A percentile compares a stretch with the other conserved stretches of the same genome.
These are phyloP conservation scores for Sesia apiformis DNA, from an alignment of 2,888 invertebrate species.

Conservation along the genomic window DNA sequence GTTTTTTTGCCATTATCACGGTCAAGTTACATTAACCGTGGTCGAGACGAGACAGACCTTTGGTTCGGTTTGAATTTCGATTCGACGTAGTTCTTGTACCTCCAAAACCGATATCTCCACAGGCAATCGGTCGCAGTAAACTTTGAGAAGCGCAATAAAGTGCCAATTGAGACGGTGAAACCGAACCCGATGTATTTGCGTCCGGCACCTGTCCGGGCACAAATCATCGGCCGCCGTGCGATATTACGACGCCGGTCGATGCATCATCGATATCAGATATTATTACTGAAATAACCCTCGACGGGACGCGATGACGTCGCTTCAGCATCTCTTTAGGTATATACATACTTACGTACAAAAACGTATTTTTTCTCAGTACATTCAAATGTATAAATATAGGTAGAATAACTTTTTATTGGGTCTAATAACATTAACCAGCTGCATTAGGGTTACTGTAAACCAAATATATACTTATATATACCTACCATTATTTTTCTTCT, in stretches of 20 bases:
- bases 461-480: conserved; percentile 6
- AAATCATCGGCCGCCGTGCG: conserved; percentile 40
- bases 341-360: no score
- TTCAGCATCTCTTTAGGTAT: background rate
- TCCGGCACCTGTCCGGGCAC: conserved; percentile 53
- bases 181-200: conserved; percentile 61
- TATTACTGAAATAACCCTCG: background rate
- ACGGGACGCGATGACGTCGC: background rate
- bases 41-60: no score
- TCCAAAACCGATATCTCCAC: background rate
- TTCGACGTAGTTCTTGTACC: no score
- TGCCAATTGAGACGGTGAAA: conserved; percentile 63
- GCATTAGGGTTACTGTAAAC: background rate
- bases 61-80: no score
- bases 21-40: no score
- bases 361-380: no score
- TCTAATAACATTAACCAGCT: no score
- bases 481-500: background rate
- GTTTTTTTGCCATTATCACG: background rate
- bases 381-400: no score
- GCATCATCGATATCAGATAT: conserved; percentile 36
- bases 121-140: conserved; percentile 15
- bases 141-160: conserved; percentile 47
- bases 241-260: conserved; percentile 22
- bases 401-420: no score